Evolutionary conservation across 2,797 vertebrate genomes (phyloP).

Genomic region (Euphonia xanthogaster): DNA sequence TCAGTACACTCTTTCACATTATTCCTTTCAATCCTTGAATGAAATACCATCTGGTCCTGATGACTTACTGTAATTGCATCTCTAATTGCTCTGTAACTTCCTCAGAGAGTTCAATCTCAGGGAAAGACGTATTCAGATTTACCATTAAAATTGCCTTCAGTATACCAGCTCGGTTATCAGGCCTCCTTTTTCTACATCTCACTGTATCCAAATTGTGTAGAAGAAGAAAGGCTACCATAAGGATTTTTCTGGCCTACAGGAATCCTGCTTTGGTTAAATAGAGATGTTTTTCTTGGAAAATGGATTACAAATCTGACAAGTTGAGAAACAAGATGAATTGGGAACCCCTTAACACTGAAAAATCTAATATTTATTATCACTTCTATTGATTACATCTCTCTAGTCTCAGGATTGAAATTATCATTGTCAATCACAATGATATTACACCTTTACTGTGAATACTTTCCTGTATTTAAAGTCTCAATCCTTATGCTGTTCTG

Average conservation of each 20-base stretch:
- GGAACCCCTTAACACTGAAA: background rate
- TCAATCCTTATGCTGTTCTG: background rate
- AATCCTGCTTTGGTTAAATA: background rate
- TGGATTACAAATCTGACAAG: background rate
- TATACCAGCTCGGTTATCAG: background rate
- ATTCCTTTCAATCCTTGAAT: slow-evolving; percentile 54
- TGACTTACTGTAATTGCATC: slow-evolving; percentile 60
- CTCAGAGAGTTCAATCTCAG: slow-evolving; percentile 44
- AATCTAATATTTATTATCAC: background rate
- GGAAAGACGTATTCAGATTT: slow-evolving; percentile 15
- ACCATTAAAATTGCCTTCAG: slow-evolving; percentile 32
- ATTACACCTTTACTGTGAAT: background rate
- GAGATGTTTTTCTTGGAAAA: background rate
- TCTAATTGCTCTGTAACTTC: slow-evolving; percentile 65
- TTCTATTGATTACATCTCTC: background rate
- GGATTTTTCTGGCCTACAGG: background rate
- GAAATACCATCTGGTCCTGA: slow-evolving; percentile 64
- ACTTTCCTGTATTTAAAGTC: background rate
- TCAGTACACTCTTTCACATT: slow-evolving; percentile 35
- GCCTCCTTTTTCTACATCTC: background rate
- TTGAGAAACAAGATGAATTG: background rate
- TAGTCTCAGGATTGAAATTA: background rate
- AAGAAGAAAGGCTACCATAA: background rate
- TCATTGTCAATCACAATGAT: background rate
- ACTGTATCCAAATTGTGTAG: background rate